Evolutionary conservation across 2,888 invertebrate genomes (phyloP).

Genomic region (Aleiodes alternator): DNA sequence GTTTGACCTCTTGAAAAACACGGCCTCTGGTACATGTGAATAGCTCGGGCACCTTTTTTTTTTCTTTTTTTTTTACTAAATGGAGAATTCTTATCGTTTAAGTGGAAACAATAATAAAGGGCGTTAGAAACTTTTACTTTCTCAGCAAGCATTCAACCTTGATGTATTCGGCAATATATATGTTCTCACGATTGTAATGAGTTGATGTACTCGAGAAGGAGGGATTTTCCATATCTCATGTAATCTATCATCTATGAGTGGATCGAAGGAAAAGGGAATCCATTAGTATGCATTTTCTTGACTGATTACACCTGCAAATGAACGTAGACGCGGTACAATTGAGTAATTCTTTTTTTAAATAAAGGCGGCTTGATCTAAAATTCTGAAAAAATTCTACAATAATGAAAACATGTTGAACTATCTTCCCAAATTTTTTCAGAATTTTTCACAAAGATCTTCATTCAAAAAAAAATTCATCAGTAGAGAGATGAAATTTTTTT

Average conservation of each 20-base stretch:
- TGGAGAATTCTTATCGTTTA: constrained; percentile 4
- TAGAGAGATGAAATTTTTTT: too few species aligned
- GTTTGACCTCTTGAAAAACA: constrained; percentile 17
- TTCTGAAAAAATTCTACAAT: too few species aligned
- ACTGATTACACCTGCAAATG: background rate
- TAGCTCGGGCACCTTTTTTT: too few species aligned
- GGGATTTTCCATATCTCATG: constrained; percentile 32
- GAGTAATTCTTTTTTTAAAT: too few species aligned
- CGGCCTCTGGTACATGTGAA: too few species aligned
- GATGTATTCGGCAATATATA: constrained; percentile 31
- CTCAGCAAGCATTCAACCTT: background rate
- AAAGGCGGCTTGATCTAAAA: too few species aligned
- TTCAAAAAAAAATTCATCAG: too few species aligned
- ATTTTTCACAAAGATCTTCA: too few species aligned
- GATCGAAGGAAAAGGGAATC: background rate
- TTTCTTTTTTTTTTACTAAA: too few species aligned
- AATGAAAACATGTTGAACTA: too few species aligned
- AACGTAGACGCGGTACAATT: too few species aligned
- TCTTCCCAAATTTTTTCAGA: too few species aligned
- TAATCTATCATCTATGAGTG: background rate
- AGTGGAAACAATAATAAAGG: constrained; percentile 9
- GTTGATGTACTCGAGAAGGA: background rate
- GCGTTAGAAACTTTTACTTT: constrained; percentile 26
- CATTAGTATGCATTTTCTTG: background rate
- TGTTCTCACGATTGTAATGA: constrained; percentile 43